Conservation (phyloP, 2,113 vertebrate species). For the Felis chaus region DNA sequence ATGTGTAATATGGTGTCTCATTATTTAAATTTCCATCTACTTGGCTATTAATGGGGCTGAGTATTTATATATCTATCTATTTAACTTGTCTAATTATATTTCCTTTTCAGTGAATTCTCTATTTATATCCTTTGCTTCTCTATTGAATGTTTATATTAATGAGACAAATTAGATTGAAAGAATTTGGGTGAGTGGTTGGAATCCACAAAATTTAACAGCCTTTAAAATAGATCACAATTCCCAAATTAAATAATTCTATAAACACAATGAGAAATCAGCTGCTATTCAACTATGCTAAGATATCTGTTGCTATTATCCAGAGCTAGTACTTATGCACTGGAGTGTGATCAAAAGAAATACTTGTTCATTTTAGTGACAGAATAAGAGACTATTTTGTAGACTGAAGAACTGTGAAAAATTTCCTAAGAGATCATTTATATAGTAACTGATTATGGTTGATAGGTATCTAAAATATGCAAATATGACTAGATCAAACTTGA, state of each 20-base stretch:
- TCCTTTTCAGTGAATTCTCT: slow-evolving; percentile 17
- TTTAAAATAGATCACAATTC: slow-evolving; percentile 22
- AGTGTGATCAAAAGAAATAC: not conserved
- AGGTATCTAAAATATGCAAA: not conserved
- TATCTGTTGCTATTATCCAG: not conserved
- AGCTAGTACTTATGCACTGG: not conserved
- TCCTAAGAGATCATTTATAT: not conserved
- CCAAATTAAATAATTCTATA: slow-evolving; percentile 12
- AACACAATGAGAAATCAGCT: slow-evolving; percentile 13
- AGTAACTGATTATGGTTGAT: not conserved
- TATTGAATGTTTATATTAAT: slow-evolving; percentile 13
- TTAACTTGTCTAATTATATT: not conserved
- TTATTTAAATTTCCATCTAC: slow-evolving; percentile 32
- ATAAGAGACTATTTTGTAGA: not conserved
- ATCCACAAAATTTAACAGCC: slow-evolving; percentile 37
- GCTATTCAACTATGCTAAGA: not conserved
- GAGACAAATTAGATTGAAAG: not conserved
- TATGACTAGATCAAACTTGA: not conserved
- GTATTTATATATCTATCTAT: not conserved
- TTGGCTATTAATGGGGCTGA: not conserved
- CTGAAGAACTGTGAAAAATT: not conserved
- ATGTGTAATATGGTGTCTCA: not conserved
- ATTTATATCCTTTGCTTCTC: not conserved
- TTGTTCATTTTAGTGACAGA: not conserved
- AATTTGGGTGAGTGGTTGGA: not conserved